phyloP scores from a whole-genome alignment of 2,888 invertebrate genomes.

The Slavum lentiscoides region DNA sequence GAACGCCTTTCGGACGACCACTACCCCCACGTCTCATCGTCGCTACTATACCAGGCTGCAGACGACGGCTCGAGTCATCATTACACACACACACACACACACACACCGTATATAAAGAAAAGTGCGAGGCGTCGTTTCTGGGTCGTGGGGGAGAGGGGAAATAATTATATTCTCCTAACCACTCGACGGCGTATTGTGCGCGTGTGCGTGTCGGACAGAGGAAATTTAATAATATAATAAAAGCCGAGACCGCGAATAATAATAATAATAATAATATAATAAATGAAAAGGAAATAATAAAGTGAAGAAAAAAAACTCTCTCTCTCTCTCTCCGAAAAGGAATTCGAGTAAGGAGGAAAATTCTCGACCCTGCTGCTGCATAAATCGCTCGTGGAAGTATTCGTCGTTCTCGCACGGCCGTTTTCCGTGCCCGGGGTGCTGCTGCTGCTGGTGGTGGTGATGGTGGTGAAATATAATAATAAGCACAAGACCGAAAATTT shows the following conservation, averaged over 20 bases:
- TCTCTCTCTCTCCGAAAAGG: not conserved
- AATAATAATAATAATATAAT: too few species aligned
- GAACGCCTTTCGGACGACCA: too few species aligned
- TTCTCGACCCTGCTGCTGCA: not conserved
- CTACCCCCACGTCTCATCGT: too few species aligned
- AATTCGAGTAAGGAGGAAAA: not conserved
- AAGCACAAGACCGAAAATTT: slow-evolving; percentile 7
- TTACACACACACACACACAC: too few species aligned
- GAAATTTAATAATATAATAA: slow-evolving; percentile 18
- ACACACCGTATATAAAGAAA: not conserved
- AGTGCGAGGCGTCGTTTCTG: not conserved
- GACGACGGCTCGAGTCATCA: too few species aligned
- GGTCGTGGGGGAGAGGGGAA: not conserved
- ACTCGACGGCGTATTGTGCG: not conserved
- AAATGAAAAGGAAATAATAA: not conserved
- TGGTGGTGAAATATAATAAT: slow-evolving; percentile 4
- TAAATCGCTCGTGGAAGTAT: slow-evolving; percentile 28
- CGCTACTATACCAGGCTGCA: too few species aligned
- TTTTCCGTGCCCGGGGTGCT: not conserved
- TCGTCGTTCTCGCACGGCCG: not conserved
- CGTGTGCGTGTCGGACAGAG: not conserved
- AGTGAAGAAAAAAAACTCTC: not conserved
- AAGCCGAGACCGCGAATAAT: not conserved
- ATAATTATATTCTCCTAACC: not conserved
- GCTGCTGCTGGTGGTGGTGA: not conserved